Percentiles rank a stretch among this genome's conserved stretches.
Evolutionary conservation across 2,888 invertebrate species (phyloP).

Genomic region (Plebejus melissa): DNA sequence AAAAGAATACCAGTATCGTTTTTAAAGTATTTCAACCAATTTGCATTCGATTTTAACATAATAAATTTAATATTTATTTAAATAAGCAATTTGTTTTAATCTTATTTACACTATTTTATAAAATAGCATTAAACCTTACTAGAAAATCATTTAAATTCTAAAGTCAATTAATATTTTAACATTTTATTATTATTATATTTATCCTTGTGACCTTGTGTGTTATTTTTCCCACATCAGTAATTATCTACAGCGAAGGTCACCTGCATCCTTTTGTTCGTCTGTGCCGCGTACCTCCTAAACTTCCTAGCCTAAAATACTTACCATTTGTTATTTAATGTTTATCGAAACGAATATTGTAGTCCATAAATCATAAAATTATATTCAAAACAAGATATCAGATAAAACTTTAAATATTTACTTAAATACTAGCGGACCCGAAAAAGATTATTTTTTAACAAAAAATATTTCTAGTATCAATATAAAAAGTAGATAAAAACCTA

Average conservation of each 20-base stretch:
- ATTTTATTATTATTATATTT: neutral
- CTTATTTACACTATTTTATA: neutral
- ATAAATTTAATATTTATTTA: neutral
- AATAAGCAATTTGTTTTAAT: neutral
- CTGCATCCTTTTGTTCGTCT: constrained; percentile 1
- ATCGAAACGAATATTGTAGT: neutral
- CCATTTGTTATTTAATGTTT: neutral
- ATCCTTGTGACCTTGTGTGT: neutral
- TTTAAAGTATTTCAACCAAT: too few relatives aligned
- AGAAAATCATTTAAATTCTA: neutral
- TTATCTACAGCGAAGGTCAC: constrained; percentile 1
- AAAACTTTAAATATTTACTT: neutral
- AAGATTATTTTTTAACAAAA: too few relatives aligned
- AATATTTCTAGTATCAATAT: too few relatives aligned
- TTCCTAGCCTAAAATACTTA: neutral
- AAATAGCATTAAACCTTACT: neutral
- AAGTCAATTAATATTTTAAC: neutral
- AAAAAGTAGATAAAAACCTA: too few relatives aligned
- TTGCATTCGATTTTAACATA: neutral
- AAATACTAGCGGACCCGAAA: too few relatives aligned
- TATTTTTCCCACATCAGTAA: neutral
- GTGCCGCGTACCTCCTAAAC: constrained; percentile 1
- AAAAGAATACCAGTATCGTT: too few relatives aligned
- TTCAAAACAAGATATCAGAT: neutral
- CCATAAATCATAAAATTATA: neutral